Conservation (phyloP, 2,797 vertebrate genomes). For the Lutjanus campechanus region DNA sequence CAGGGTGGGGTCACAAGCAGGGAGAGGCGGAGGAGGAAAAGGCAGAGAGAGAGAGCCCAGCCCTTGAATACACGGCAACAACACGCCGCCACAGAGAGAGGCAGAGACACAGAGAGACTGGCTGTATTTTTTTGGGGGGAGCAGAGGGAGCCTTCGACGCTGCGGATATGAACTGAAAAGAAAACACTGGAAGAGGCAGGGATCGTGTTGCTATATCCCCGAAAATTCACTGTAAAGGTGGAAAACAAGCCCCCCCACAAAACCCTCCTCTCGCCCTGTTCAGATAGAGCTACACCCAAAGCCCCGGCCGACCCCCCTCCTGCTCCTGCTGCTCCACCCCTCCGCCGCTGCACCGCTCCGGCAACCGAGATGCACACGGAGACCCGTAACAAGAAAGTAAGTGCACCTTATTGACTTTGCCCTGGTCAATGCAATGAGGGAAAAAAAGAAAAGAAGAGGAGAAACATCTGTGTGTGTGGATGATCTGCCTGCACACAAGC, state of each 20-base stretch:
- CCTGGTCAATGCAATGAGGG: constrained; percentile 32
- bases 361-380: constrained; percentile 90
- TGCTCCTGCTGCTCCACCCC: constrained; percentile 80
- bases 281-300: constrained; percentile 78
- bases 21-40: constrained; percentile 91
- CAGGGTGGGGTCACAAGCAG: constrained; percentile 93
- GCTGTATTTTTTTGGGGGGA: constrained; percentile 61
- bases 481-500: constrained; percentile 44
- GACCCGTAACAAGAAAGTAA: constrained; percentile 90
- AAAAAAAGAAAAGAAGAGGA: not conserved
- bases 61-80: constrained; percentile 88
- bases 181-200: constrained; percentile 67
- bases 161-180: constrained; percentile 83
- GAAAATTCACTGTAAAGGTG: constrained; percentile 76
- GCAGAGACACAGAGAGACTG: constrained; percentile 49
- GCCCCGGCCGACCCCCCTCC: constrained; percentile 77
- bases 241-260: constrained; percentile 64
- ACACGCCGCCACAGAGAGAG: constrained; percentile 76
- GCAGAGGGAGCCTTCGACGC: constrained; percentile 80
- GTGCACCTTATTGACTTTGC: constrained; percentile 77
- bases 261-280: constrained; percentile 64
- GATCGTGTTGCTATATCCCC: constrained; percentile 66
- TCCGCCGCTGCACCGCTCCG: constrained; percentile 80
- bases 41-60: constrained; percentile 89
- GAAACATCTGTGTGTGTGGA: constrained; percentile 38